Evolutionary conservation across 30 jellyfish, hydroid and myxozoan species (phyloP).

Genomic region (Aurelia coerulea): DNA sequence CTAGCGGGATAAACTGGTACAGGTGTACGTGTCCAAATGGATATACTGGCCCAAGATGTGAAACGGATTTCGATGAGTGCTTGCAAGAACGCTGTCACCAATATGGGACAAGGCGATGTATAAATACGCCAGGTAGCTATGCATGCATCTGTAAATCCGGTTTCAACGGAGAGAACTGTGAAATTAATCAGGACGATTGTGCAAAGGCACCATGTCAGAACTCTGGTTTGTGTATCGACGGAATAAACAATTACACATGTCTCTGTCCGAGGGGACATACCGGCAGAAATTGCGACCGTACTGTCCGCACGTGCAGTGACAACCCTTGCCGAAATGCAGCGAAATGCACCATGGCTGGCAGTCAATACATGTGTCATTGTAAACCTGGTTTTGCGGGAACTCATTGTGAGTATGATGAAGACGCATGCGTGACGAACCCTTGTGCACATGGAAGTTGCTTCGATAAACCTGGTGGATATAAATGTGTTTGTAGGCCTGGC

Average conservation of each 20-base stretch:
- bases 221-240: conserved; percentile 83
- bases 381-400: conserved; percentile 67
- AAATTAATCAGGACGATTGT: conserved; percentile 73
- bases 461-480: conserved; percentile 64
- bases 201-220: conserved; percentile 58
- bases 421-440: conserved; percentile 67
- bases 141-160: conserved; percentile 80
- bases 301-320: conserved; percentile 75
- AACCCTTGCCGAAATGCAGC: conserved; percentile 72
- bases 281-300: conserved; percentile 80
- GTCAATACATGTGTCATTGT: conserved; percentile 71
- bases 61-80: conserved; percentile 66
- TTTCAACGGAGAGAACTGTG: conserved; percentile 80
- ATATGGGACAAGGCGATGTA: conserved; percentile 73
- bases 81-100: conserved; percentile 50
- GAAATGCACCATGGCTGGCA: conserved; percentile 54
- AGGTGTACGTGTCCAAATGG: conserved; percentile 76
- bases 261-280: conserved; percentile 81
- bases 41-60: conserved; percentile 88
- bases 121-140: conserved; percentile 79
- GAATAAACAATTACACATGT: conserved; percentile 69
- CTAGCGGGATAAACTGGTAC: conserved; percentile 64
- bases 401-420: conserved; percentile 77
- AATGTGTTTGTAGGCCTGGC: conserved; percentile 73
- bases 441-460: conserved; percentile 81